These are phyloP conservation scores for Paratilapia polleni DNA, from an alignment of 2,113 vertebrate genomes.

Conservation along the genomic window DNA sequence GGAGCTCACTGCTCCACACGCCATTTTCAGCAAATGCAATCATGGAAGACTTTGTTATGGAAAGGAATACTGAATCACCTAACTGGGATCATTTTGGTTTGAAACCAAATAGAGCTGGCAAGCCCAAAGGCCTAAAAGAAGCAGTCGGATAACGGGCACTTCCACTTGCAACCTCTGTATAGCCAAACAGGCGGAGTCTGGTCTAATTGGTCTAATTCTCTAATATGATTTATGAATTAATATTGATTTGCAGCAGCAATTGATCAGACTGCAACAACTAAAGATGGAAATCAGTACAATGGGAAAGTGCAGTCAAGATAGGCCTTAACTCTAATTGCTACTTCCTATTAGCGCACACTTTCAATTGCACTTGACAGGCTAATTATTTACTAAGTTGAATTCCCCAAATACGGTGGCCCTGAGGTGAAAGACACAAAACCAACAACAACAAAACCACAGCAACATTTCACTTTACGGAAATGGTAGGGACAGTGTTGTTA, in stretches of 20 bases:
- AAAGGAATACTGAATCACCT: neutral
- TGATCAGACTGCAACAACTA: neutral
- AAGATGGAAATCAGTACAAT: neutral
- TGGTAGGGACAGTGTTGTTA: neutral
- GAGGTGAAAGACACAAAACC: neutral
- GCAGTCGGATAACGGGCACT: no score
- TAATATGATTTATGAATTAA: neutral
- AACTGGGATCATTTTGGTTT: no score
- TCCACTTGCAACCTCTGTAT: neutral
- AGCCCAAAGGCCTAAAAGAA: no score
- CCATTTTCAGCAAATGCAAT: neutral
- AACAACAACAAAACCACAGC: neutral
- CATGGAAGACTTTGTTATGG: neutral
- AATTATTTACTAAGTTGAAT: neutral
- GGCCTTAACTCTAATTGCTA: neutral
- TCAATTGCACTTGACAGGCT: neutral
- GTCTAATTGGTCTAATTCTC: neutral
- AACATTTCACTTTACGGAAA: neutral
- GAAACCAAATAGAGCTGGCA: no score
- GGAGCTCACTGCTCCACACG: neutral
- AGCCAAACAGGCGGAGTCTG: neutral
- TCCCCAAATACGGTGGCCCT: neutral
- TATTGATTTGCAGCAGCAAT: no score
- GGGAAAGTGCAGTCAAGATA: neutral
- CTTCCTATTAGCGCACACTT: neutral